Evolutionary conservation across 2,113 vertebrate species (phyloP).

Genomic region (Andinoacara biseriatus): DNA sequence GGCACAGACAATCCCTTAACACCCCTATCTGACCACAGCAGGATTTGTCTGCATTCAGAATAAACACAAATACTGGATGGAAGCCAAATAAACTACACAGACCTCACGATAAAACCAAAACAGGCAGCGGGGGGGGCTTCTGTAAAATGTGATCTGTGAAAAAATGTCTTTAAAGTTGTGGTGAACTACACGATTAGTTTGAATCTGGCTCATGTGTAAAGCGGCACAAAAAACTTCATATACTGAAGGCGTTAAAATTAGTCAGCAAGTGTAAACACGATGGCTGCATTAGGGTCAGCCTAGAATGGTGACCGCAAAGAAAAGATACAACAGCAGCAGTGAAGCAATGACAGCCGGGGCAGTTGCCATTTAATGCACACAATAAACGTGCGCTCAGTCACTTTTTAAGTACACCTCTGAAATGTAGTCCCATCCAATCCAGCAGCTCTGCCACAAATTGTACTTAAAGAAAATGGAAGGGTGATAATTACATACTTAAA

Average conservation of each 20-base stretch:
- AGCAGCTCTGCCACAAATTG: too few relatives aligned
- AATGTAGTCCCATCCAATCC: too few relatives aligned
- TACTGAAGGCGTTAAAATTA: too few relatives aligned
- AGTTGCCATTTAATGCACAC: too few relatives aligned
- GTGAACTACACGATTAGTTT: not conserved
- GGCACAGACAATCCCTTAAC: slow-evolving; percentile 45
- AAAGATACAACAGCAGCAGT: too few relatives aligned
- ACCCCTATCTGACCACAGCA: slow-evolving; percentile 49
- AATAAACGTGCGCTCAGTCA: too few relatives aligned
- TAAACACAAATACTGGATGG: slow-evolving; percentile 46
- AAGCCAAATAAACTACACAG: slow-evolving; percentile 20
- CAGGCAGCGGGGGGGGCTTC: not conserved
- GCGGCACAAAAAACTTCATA: too few relatives aligned
- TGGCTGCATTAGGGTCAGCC: accelerated
- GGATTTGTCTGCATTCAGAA: slow-evolving; percentile 29
- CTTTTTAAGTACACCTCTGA: too few relatives aligned
- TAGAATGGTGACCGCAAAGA: not conserved
- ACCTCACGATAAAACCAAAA: not conserved
- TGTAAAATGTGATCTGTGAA: not conserved
- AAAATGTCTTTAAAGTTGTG: not conserved
- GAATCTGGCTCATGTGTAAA: not conserved
- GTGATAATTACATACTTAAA: too few relatives aligned
- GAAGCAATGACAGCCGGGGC: too few relatives aligned
- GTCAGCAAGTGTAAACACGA: too few relatives aligned
- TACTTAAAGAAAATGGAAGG: too few relatives aligned